phyloP scores from a whole-genome alignment of 1,140 invertebrate genomes.

The Uloborus diversus region DNA sequence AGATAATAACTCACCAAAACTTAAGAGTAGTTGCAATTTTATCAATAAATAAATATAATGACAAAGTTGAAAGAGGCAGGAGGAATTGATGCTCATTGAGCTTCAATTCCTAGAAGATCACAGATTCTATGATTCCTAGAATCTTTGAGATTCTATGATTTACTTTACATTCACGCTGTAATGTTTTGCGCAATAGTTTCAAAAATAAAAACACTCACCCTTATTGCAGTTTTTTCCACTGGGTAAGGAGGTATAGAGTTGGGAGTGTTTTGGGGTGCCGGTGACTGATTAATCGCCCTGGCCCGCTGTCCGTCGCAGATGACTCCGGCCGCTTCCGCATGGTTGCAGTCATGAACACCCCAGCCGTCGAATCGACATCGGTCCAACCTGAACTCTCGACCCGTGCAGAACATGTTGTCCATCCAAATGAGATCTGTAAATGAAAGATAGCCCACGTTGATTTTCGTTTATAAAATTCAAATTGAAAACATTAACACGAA shows the following conservation, averaged over 20 bases:
- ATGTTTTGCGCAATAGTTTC: too few relatives aligned
- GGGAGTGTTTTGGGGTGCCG: background rate
- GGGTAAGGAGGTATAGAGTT: background rate
- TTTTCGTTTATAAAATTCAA: too few relatives aligned
- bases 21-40: too few relatives aligned
- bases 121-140: too few relatives aligned
- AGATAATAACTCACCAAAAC: too few relatives aligned
- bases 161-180: too few relatives aligned
- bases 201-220: conserved; percentile 22
- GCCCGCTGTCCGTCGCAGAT: conserved; percentile 43
- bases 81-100: too few relatives aligned
- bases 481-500: too few relatives aligned
- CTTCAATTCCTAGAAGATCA: too few relatives aligned
- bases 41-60: too few relatives aligned
- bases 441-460: background rate
- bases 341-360: conserved; percentile 79
- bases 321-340: conserved; percentile 58
- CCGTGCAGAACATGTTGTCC: conserved; percentile 87
- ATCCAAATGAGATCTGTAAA: conserved; percentile 80
- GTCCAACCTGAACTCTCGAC: conserved; percentile 76
- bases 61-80: too few relatives aligned
- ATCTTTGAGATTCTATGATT: too few relatives aligned
- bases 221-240: conserved; percentile 1
- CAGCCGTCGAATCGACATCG: conserved; percentile 84
- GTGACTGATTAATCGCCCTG: conserved; percentile 15